Percentiles rank a stretch among this genome's conserved stretches.
Evolutionary conservation across 2,113 vertebrate genomes (phyloP).

Genomic region (Emydocephalus ijimae): DNA sequence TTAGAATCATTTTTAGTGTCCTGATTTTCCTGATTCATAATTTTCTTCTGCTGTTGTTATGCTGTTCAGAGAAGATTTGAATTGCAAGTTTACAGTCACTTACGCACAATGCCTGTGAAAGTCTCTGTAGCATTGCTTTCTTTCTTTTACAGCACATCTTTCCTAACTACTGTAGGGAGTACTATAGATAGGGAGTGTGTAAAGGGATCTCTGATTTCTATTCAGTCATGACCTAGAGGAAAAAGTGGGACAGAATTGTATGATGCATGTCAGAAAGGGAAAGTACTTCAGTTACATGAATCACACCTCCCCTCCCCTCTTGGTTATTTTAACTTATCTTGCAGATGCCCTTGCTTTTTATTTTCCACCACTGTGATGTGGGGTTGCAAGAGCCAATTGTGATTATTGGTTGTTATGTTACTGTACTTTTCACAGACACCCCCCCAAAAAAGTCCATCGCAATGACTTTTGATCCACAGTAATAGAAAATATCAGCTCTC

Average conservation of each 20-base stretch:
- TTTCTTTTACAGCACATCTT: not conserved
- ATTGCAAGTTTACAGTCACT: not conserved
- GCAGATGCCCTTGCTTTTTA: not conserved
- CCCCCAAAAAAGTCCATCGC: too few species aligned
- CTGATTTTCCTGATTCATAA: not conserved
- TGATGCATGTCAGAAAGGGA: not conserved
- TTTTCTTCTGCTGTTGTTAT: not conserved
- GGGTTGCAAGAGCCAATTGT: not conserved
- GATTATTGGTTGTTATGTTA: not conserved
- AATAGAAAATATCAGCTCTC: not conserved
- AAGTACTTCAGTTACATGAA: not conserved
- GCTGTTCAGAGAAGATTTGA: not conserved
- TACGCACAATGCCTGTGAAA: not conserved
- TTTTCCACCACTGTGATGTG: not conserved
- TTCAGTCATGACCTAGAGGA: not conserved
- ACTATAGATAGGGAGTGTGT: not conserved
- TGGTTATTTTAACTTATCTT: not conserved
- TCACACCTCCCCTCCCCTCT: not conserved
- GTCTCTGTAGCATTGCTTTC: not conserved
- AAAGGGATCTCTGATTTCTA: not conserved
- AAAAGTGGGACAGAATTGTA: not conserved
- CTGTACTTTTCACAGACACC: not conserved
- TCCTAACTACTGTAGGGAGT: not conserved
- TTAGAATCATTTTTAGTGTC: not conserved
- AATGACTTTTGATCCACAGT: not conserved